Evolutionary conservation across 2,797 vertebrate genomes (phyloP).

Genomic region (Ptychadena robeensis): DNA sequence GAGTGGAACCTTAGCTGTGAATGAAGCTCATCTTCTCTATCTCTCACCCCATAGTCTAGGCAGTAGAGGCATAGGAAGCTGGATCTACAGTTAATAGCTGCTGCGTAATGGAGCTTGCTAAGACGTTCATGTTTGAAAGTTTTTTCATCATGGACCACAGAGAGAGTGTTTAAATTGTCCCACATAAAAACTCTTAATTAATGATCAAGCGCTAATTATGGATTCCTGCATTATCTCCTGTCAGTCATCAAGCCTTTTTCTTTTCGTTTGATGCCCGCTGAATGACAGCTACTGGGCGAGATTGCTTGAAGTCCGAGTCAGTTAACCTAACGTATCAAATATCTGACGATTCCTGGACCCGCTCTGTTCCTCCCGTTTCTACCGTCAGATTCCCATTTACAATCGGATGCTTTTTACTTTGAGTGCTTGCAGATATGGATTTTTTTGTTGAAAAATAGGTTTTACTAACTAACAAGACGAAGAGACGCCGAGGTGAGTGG

Average conservation of each 20-base stretch:
- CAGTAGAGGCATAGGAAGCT: slow-evolving; percentile 44
- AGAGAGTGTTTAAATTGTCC: slow-evolving; percentile 71
- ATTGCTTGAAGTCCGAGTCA: neutral
- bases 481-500: neutral
- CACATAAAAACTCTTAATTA: slow-evolving; percentile 73
- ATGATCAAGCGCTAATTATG: slow-evolving; percentile 71
- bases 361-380: neutral
- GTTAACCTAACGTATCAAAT: neutral
- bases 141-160: slow-evolving; percentile 69
- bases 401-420: slow-evolving; percentile 2
- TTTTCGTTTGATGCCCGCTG: neutral
- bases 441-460: slow-evolving; percentile 30
- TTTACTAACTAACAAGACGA: neutral
- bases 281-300: neutral
- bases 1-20: slow-evolving; percentile 8
- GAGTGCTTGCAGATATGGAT: neutral
- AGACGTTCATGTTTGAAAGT: slow-evolving; percentile 73
- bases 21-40: neutral
- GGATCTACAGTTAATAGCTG: slow-evolving; percentile 66
- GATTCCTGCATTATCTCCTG: slow-evolving; percentile 63
- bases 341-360: no score
- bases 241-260: slow-evolving; percentile 67
- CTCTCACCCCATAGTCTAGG: neutral
- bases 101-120: slow-evolving; percentile 68
- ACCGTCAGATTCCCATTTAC: neutral